phyloP scores from a whole-genome alignment of 2,797 vertebrate species.

The Triplophysa yarkandensis region DNA sequence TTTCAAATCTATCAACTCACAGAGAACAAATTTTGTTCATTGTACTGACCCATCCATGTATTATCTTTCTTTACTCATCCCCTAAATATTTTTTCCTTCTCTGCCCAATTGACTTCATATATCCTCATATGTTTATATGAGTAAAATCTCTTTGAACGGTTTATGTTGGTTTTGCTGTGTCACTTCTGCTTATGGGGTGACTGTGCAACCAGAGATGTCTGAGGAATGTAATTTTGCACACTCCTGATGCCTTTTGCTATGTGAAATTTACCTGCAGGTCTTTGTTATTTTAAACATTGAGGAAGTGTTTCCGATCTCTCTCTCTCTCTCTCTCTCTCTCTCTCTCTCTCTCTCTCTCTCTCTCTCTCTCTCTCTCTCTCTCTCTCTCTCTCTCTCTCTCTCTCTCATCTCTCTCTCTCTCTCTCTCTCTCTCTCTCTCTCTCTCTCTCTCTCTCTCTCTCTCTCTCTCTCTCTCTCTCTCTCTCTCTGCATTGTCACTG shows the following conservation, averaged over 20 bases:
- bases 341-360: constrained; percentile 24
- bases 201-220: constrained; percentile 49
- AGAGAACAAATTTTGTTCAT: constrained; percentile 40
- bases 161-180: constrained; percentile 34
- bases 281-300: constrained; percentile 43
- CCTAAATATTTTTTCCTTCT: neutral
- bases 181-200: constrained; percentile 34
- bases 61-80: no score
- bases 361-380: constrained; percentile 20
- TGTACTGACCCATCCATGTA: neutral
- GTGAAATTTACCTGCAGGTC: constrained; percentile 41
- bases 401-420: constrained; percentile 26
- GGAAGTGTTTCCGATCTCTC: constrained; percentile 35
- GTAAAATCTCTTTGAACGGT: neutral
- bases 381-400: constrained; percentile 26
- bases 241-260: constrained; percentile 15
- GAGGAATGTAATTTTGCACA: constrained; percentile 51
- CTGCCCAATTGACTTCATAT: neutral
- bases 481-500: constrained; percentile 41
- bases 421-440: constrained; percentile 30
- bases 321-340: constrained; percentile 26
- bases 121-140: neutral
- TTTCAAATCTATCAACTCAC: constrained; percentile 43
- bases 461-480: constrained; percentile 16
- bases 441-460: constrained; percentile 31